phyloP scores from a whole-genome alignment of 2,888 invertebrate genomes.

The Ecliptopera silaceata region DNA sequence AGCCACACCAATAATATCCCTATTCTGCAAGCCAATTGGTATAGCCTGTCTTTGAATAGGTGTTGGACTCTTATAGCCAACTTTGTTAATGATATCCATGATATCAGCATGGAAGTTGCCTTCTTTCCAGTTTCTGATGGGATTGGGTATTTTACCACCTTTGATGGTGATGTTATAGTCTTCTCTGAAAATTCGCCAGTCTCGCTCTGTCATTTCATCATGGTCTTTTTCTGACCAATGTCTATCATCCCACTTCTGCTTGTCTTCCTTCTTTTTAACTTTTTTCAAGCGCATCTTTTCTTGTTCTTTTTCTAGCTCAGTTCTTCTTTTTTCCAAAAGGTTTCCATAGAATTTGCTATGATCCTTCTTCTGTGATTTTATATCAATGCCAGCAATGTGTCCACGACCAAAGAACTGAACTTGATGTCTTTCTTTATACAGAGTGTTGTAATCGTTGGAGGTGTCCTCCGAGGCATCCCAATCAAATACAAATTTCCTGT shows the following conservation, averaged over 20 bases:
- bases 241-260: conserved; percentile 99
- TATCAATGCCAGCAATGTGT: conserved; percentile 98
- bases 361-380: conserved; percentile 97
- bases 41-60: conserved; percentile 99
- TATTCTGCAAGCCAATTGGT: conserved; percentile 97
- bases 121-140: conserved; percentile 97
- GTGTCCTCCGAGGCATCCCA: conserved; percentile 99
- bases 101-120: conserved; percentile 94
- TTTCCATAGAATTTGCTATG: conserved; percentile 99
- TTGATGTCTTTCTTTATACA: conserved; percentile 98
- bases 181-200: conserved; percentile 99
- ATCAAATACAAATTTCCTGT: conserved; percentile 99
- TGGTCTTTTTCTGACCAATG: conserved; percentile 98
- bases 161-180: conserved; percentile 99
- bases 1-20: conserved; percentile 99
- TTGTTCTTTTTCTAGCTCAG: conserved; percentile 98
- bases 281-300: conserved; percentile 96
- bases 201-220: conserved; percentile 98
- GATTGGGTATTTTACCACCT: conserved; percentile 98
- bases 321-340: conserved; percentile 95
- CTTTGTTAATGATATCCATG: conserved; percentile 95
- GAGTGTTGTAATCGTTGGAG: conserved; percentile 97
- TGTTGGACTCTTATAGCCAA: conserved; percentile 98
- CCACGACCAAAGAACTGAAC: conserved; percentile 99
- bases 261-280: conserved; percentile 97